Conservation (phyloP, 2,113 vertebrate species). For the Theropithecus gelada region DNA sequence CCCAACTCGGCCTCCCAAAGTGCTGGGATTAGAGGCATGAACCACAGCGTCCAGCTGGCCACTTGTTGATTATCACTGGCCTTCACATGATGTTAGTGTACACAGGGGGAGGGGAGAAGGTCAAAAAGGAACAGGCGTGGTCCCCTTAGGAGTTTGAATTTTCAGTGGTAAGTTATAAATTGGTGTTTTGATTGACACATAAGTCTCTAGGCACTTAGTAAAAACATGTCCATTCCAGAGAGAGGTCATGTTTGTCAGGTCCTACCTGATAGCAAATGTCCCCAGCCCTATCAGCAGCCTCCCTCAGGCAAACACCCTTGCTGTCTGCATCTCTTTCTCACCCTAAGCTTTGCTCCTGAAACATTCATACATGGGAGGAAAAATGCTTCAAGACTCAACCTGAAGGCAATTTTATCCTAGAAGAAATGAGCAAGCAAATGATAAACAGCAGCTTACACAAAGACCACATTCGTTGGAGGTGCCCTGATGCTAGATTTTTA, state of each 20-base stretch:
- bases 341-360: slow-evolving; percentile 21
- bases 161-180: not conserved
- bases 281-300: not conserved
- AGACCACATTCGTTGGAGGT: not conserved
- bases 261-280: not conserved
- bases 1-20: too few species aligned
- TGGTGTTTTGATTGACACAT: not conserved
- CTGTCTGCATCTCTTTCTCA: not conserved
- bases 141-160: not conserved
- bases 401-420: not conserved
- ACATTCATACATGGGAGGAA: not conserved
- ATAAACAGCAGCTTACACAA: not conserved
- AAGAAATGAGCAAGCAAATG: slow-evolving; percentile 38
- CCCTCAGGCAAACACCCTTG: not conserved
- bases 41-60: accelerated
- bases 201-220: not conserved
- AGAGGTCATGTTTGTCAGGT: not conserved
- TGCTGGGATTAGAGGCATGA: too few species aligned
- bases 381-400: not conserved
- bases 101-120: not conserved
- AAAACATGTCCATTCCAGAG: not conserved
- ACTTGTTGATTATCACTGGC: not conserved
- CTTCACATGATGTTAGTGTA: not conserved
- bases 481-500: slow-evolving; percentile 6
- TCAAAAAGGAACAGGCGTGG: not conserved